Base-by-base conservation (phyloP, 2,888 invertebrate species). In the Nemapogon koenigi region DNA sequence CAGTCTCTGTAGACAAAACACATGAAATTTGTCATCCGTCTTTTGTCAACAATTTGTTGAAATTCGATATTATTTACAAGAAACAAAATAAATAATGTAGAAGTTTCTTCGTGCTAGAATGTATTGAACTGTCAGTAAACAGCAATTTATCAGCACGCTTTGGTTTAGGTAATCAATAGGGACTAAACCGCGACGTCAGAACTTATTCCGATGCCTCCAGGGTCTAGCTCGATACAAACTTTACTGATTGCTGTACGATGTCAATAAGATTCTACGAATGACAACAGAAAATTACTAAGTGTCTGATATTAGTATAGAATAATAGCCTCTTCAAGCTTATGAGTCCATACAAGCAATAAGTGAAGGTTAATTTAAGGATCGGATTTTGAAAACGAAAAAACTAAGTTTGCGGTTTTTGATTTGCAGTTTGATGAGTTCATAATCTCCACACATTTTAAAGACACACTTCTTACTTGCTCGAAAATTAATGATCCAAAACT, bases 91-190 rank as follows among this genome's bases (percentile, higher is more conserved):
- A 31, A 31, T 31, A 31, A 31, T 31, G 17, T 31, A 11, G 16
- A n/a, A n/a, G n/a, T 31, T 31, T 28, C 17, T 3, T 31, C 15
- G 31, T n/a, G 19, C n/a, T 19, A 19, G 33, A 19, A 33, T 18
- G 13, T 33, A 19, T 33, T n/a, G 18, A 33, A 33, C 33, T 33
- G 33, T 33, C 33, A 33, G 33, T 33, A 14, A 33, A 33, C 19
- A 19, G 17, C 19, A 33, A 33, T 33, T 33, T 33, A 33, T 33
- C 33, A 33, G 33, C n/a, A 31, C 19, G 33, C 19, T 33, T 33
- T 11, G 33, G 33, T 33, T 33, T 33, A 33, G 19, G 33, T 33
- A 33, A 33, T 33, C 33, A 33, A 33, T 33, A 33, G 19, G 19
- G 33, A 18, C 33, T 33, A 33, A 33, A 33, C 33, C 33, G 33